Base-by-base conservation (phyloP, 2,797 vertebrate genomes). In the Gymnopithys bicolor region DNA sequence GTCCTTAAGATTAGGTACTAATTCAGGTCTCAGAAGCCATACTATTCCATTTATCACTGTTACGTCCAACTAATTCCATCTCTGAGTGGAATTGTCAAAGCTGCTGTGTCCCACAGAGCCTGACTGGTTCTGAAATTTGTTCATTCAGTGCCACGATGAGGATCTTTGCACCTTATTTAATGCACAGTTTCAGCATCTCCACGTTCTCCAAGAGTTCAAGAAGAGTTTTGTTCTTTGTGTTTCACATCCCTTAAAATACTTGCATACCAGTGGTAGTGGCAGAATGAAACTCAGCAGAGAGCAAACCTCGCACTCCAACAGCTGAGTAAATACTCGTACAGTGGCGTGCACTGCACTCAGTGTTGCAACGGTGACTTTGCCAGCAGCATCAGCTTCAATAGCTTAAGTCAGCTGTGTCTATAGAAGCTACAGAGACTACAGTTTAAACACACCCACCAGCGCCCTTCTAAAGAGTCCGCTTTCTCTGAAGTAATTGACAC, bases 141-240 rank as follows among this genome's bases (percentile, higher is more conserved):
- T 70, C 15, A 9, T 45, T 86, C 53, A 53, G 17, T 68, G 24
- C 24, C 41, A 30, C 0, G 0, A 3, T 24, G 15, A 78, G 41
- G 33, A n/a, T n/a, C 21, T 49, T 35, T 28, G 23, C 1, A 2
- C 41, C 12, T 39, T 1, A 0, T 32, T 77, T 32, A 82, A 32
- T 4, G 25, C 14, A 43, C 7, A 13, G 8, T 74, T 79, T 78
- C 49, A 66, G 24, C 10, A 43, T 8, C 28, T 77, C 33, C 41
- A 35, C 27, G 19, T 25, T 13, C 58, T 80, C 49, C 43, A 37
- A 46, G 14, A 87, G 9, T 43, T 10, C 4, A 48, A 32, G 14
- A 53, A 33, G 5, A 13, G 22, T 21, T 53, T 62, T 10, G 2
- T 19, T 28, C 33, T 30, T 53, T 70, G 11, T 67, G 25, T 45